Conservation (phyloP, 37 sponge, comb jelly and placozoan genomes). For the Oopsacas minuta region DNA sequence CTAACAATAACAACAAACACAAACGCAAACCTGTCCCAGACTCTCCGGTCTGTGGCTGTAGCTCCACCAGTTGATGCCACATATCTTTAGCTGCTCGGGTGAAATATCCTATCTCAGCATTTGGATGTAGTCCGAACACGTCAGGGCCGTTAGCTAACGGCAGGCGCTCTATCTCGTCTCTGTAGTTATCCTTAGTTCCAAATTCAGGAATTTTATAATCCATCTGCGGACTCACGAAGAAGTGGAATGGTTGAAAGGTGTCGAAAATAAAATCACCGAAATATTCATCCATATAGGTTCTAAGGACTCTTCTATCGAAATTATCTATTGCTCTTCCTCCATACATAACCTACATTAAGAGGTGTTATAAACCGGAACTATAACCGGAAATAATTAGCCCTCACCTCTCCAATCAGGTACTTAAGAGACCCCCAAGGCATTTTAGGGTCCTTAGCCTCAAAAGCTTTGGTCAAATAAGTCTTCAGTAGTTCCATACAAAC, state of each 20-base stretch:
- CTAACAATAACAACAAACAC: background rate
- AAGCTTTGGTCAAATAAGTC: constrained; percentile 83
- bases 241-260: constrained; percentile 98
- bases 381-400: background rate
- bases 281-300: constrained; percentile 98
- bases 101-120: constrained; percentile 98
- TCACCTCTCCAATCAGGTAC: constrained; percentile 97
- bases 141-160: constrained; percentile 94
- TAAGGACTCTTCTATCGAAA: constrained; percentile 90
- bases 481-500: constrained; percentile 90
- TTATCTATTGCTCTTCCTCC: constrained; percentile 97
- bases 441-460: constrained; percentile 66
- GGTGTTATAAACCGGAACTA: background rate
- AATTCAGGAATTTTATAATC: constrained; percentile 83
- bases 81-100: constrained; percentile 83
- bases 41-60: constrained; percentile 94
- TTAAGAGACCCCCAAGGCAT: constrained; percentile 98
- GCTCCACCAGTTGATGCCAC: constrained; percentile 88
- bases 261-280: constrained; percentile 99
- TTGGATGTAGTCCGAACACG: constrained; percentile 95
- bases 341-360: constrained; percentile 80
- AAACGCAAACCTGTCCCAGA: constrained; percentile 24
- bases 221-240: constrained; percentile 68
- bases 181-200: constrained; percentile 58
- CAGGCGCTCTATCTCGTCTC: constrained; percentile 74